A percentile compares a stretch with the other conserved stretches of the same genome.
These are phyloP conservation scores for Amitus sp. DNA, from an alignment of 2,888 invertebrate species.

Conservation along the genomic window DNA sequence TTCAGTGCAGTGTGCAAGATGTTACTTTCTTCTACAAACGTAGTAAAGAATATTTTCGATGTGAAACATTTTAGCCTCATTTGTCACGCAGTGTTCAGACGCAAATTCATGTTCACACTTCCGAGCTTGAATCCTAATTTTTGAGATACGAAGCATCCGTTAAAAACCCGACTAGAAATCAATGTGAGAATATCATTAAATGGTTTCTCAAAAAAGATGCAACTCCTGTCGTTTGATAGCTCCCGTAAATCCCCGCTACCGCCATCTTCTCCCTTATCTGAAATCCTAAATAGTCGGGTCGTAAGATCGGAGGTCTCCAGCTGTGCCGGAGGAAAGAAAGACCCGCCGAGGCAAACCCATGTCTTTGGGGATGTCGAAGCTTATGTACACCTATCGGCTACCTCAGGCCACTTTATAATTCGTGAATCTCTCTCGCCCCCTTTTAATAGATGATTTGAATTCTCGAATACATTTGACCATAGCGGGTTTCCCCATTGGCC, in stretches of 20 bases:
- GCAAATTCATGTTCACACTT: too few relatives aligned
- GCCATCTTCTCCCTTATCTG: slow-evolving; percentile 44
- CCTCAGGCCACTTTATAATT: slow-evolving; percentile 55
- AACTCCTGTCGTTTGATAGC: slow-evolving; percentile 19
- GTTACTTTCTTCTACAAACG: too few relatives aligned
- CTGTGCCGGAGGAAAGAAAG: slow-evolving; percentile 45
- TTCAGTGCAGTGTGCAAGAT: too few relatives aligned
- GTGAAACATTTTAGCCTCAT: too few relatives aligned
- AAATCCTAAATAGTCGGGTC: slow-evolving; percentile 53
- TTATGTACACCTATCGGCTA: slow-evolving; percentile 45
- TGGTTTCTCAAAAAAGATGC: slow-evolving; percentile 13
- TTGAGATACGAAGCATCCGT: too few relatives aligned
- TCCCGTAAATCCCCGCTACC: slow-evolving; percentile 50
- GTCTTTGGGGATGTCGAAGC: slow-evolving; percentile 31
- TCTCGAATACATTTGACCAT: slow-evolving; percentile 55
- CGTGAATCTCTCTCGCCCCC: slow-evolving; percentile 45
- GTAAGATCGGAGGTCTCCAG: slow-evolving; percentile 52
- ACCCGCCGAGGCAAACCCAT: slow-evolving; percentile 45
- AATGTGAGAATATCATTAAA: slow-evolving; percentile 8
- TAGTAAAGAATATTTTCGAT: too few relatives aligned
- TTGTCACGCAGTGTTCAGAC: too few relatives aligned
- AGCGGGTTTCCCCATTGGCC: slow-evolving; percentile 25
- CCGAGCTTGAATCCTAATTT: too few relatives aligned
- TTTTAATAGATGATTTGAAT: slow-evolving; percentile 60
- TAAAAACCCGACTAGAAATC: not conserved